phyloP scores from a whole-genome alignment of 2,888 invertebrate genomes.

The Phlogophora meticulosa region DNA sequence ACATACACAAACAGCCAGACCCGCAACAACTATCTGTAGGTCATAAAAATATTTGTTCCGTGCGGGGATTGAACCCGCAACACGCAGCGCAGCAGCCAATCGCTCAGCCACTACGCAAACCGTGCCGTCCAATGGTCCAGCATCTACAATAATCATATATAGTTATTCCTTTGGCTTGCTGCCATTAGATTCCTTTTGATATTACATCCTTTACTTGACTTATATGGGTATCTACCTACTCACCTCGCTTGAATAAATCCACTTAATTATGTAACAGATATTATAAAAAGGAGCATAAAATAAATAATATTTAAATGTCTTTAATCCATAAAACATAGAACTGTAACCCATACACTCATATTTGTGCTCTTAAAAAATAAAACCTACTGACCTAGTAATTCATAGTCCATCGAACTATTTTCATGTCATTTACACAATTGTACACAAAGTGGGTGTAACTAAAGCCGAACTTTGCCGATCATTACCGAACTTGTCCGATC shows the following conservation, averaged over 20 bases:
- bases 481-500: constrained; percentile 44
- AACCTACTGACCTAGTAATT: constrained; percentile 18
- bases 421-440: constrained; percentile 42
- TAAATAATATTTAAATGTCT: background rate
- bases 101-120: no score
- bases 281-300: no score
- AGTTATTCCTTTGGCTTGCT: constrained; percentile 13
- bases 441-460: constrained; percentile 9
- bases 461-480: constrained; percentile 33
- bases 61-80: no score
- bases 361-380: background rate
- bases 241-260: no score
- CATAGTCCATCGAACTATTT: constrained; percentile 26
- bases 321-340: background rate
- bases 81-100: no score
- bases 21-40: no score
- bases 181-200: constrained; percentile 11
- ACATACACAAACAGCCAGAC: no score
- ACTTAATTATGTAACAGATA: no score
- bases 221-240: background rate
- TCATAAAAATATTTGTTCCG: no score
- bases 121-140: no score
- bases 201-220: background rate
- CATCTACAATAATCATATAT: background rate
- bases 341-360: constrained; percentile 4